Conservation (phyloP, 1,140 invertebrate species). For the Dufourea novaeangliae region DNA sequence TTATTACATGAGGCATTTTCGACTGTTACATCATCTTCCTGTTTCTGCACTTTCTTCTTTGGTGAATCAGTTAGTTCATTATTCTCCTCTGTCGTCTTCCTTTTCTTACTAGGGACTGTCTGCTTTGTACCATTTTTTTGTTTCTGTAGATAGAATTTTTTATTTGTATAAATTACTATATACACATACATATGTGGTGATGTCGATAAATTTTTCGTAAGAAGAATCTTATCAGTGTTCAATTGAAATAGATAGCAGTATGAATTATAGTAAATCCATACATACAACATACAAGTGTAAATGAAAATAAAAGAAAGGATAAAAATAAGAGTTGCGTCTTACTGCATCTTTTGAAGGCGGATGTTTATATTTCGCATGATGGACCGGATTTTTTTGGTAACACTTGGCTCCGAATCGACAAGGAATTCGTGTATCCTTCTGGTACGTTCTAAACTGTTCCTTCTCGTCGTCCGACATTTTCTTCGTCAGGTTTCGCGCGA, state of each 20-base stretch:
- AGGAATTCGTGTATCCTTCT: slow-evolving; percentile 79
- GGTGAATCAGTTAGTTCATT: slow-evolving; percentile 12
- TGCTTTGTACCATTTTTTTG: slow-evolving; percentile 7
- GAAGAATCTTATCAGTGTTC: too few relatives aligned
- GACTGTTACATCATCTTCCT: not conserved
- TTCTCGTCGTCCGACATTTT: slow-evolving; percentile 48
- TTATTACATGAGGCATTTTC: not conserved
- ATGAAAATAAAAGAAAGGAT: not conserved
- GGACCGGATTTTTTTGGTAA: slow-evolving; percentile 91
- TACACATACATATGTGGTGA: too few relatives aligned
- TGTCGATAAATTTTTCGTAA: too few relatives aligned
- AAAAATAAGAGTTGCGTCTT: slow-evolving; percentile 4
- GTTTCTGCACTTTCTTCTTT: slow-evolving; percentile 28
- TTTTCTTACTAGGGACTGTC: slow-evolving; percentile 34
- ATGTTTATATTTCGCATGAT: slow-evolving; percentile 90
- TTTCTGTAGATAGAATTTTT: slow-evolving; percentile 16
- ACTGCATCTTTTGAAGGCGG: slow-evolving; percentile 82
- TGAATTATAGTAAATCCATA: not conserved
- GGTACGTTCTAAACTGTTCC: slow-evolving; percentile 56
- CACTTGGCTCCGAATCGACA: slow-evolving; percentile 92
- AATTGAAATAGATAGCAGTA: not conserved
- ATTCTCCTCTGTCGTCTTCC: slow-evolving; percentile 47
- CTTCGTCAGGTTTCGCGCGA: not conserved
- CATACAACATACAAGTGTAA: not conserved
- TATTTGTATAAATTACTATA: too few relatives aligned